These are phyloP conservation scores for Piaya cayana DNA, from an alignment of 2,113 vertebrate genomes.

Conservation along the genomic window DNA sequence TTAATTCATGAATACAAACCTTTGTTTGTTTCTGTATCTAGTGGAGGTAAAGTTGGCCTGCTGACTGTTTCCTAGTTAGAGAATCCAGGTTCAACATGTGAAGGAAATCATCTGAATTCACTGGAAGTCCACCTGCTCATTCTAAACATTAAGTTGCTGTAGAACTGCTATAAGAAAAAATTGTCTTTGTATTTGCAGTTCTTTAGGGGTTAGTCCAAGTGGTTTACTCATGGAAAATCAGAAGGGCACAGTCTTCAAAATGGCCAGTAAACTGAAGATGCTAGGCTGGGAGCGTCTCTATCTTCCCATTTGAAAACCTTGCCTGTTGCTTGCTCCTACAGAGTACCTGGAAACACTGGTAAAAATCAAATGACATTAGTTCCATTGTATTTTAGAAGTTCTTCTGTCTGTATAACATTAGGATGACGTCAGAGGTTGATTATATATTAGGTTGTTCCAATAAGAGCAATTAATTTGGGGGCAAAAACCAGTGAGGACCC, in stretches of 20 bases:
- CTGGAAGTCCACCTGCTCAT: not conserved
- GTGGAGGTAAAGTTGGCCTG: not conserved
- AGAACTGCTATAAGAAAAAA: not conserved
- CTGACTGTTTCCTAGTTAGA: not conserved
- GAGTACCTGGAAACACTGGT: not conserved
- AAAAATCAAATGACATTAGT: not conserved
- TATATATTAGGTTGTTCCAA: constrained; percentile 5
- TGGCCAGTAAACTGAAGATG: not conserved
- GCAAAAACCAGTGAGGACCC: constrained; percentile 43
- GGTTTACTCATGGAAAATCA: not conserved
- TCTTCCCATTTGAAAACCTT: not conserved
- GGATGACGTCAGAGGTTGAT: constrained; percentile 37
- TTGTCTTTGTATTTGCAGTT: not conserved
- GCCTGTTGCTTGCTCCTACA: not conserved
- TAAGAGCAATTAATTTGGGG: constrained; percentile 46
- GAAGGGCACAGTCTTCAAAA: not conserved
- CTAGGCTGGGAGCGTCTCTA: not conserved
- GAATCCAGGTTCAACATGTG: not conserved
- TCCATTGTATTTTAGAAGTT: constrained; percentile 17
- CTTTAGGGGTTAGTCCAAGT: not conserved
- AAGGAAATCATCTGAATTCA: not conserved
- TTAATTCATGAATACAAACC: not conserved
- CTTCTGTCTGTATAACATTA: not conserved
- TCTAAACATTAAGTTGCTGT: not conserved
- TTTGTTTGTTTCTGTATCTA: not conserved